Evolutionary conservation across 2,888 invertebrate species (phyloP).

Genomic region (Dicranocentrus wangi): DNA sequence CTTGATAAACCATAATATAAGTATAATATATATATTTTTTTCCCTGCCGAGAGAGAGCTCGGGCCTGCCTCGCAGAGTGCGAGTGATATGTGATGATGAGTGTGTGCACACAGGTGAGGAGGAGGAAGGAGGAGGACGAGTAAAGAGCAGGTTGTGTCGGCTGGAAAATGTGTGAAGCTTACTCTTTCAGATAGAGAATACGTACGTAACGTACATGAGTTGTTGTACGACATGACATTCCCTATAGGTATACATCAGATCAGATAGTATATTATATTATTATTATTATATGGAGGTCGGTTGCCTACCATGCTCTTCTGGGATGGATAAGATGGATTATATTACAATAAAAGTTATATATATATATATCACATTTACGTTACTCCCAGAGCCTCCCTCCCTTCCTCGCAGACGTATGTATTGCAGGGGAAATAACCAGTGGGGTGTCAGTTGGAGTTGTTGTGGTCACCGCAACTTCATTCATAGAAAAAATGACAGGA

Average conservation of each 20-base stretch:
- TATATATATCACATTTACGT: too few species aligned
- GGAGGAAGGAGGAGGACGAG: too few species aligned
- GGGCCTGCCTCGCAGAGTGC: background rate
- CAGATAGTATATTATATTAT: background rate
- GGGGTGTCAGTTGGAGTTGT: background rate
- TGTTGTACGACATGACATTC: background rate
- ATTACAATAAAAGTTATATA: too few species aligned
- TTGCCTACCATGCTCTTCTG: background rate
- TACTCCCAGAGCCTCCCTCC: too few species aligned
- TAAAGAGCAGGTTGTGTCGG: constrained; percentile 16
- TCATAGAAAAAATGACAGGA: constrained; percentile 10
- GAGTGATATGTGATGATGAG: background rate
- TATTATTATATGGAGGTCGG: background rate
- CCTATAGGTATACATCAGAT: background rate
- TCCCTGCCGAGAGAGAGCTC: background rate
- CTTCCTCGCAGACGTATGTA: background rate
- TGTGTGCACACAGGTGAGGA: background rate
- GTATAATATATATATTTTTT: background rate
- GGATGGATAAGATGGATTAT: too few species aligned
- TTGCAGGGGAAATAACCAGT: background rate
- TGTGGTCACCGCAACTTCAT: background rate
- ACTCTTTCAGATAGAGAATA: background rate
- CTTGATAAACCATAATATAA: constrained; percentile 53
- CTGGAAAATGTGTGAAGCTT: constrained; percentile 21
- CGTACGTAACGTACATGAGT: too few species aligned